Base-by-base conservation (phyloP, 2,888 invertebrate species). In the Acrobasis suavella region DNA sequence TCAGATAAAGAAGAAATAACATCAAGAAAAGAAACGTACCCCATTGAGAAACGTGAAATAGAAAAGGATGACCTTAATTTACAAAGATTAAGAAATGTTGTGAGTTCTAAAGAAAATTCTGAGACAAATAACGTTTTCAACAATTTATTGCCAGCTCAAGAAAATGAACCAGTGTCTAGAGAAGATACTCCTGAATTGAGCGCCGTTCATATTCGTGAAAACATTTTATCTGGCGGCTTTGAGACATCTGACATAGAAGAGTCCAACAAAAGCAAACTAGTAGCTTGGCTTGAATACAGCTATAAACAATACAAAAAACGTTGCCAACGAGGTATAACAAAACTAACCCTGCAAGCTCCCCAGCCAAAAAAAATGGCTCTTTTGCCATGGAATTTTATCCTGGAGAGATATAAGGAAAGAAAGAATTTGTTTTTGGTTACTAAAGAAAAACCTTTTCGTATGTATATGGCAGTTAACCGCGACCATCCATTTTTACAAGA, bases 321-420 rank as follows among this genome's bases (percentile, higher is more conserved):
- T 37, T 50, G 76, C 17, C 74, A 71, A 38, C 62, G 69, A 62
- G 86, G 87, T n/a, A 52, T 76, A 60, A 56, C 72, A 8, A 85
- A 77, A 72, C 73, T 72, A 60, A 66, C 71, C 9, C 72, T 91
- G 65, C 81, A 80, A 58, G 78, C 86, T 49, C 91, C 91, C 2
- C 75, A 69, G 66, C 65, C 59, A 58, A 85, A 86, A 2, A 87
- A 83, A 78, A 65, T 87, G 42, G 79, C 78, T 49, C 69, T 87
- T 65, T 83, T 87, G 69, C 77, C 82, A 0, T 90, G 90, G 91
- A 81, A 85, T 39, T 87, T 87, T 67, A 84, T 91, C 69, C 78
- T 89, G 68, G 77, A 74, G 62, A 77, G 91, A 69, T 92, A 89
- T 69, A 81, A 73, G 72, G 83, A 83, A 62, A 67, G 77, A 60